Base-by-base conservation (phyloP, 2,797 vertebrate species). In the Uromys caudimaculatus region DNA sequence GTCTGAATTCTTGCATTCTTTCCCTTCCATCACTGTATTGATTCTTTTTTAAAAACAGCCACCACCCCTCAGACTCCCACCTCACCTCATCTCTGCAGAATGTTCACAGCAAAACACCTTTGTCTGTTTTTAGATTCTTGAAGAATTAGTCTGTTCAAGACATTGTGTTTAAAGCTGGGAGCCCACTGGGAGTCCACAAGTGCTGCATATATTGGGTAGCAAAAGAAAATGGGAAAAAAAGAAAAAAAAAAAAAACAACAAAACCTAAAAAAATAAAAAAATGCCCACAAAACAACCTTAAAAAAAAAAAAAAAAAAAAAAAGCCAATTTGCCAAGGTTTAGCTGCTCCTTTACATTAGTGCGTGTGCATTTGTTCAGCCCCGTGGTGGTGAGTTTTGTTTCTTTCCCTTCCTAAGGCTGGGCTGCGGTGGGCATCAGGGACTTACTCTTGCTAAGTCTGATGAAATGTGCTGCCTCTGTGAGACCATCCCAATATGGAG, bases 1-100 rank as follows among this genome's bases (percentile, higher is more conserved):
- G 98, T 98, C 97, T 98, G 97, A 97, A 97, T 98, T 98, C 98
- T 98, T 97, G 98, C 98, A 97, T 98, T 98, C 97, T 98, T 97
- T 97, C 97, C 97, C 97, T 98, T 98, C 97, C 96, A 97, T 98
- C 98, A 98, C 98, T 98, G 98, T 98, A 98, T 98, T 98, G 64
- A 97, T 98, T 98, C 17, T 98, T 98, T 98, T 93, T 97, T 96
- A 97, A 97, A 97, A 83, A 97, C 97, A 94, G 75, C 41, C 90
- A 93, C 52, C 82, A 83, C 77, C 78, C 84, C 44, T 44, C 96
- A 91, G 87, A 90, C 92, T 87, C 89, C 97, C 86, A 3, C 97
- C 97, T 95, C 93, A 96, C 95, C 92, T 97, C 77, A 82, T 97
- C 97, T 97, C 96, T 97, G 94, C 71, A 0, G 96, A 98, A 97